A percentile compares a stretch with the other conserved stretches of the same genome.
Evolutionary conservation across 1,140 invertebrate species (phyloP).

Genomic region (Eupeodes corollae): DNA sequence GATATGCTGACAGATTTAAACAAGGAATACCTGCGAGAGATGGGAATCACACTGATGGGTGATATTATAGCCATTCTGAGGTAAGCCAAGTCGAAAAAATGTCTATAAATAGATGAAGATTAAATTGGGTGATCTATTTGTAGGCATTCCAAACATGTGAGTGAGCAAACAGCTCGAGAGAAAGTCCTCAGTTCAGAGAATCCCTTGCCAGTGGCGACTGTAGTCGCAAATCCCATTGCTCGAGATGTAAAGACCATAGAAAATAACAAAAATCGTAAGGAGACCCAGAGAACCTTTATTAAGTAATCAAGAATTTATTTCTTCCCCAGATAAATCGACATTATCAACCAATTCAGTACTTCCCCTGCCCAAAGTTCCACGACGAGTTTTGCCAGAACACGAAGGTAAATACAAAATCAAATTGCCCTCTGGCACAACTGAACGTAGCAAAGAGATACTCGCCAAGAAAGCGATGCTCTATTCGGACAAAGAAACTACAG

Average conservation of each 20-base stretch:
- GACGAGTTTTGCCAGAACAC: conserved; percentile 41
- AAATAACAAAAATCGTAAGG: no score
- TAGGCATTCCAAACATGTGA: conserved; percentile 65
- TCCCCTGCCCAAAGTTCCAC: conserved; percentile 23
- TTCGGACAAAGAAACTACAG: conserved; percentile 27
- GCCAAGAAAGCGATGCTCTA: conserved; percentile 35
- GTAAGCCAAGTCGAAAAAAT: conserved; percentile 17
- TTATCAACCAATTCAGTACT: background rate
- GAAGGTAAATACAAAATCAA: conserved; percentile 42
- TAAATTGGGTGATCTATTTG: conserved; percentile 1
- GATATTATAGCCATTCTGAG: conserved; percentile 71
- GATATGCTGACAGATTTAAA: conserved; percentile 72
- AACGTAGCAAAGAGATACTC: conserved; percentile 38
- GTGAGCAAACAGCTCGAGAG: conserved; percentile 50
- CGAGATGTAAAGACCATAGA: conserved; percentile 4
- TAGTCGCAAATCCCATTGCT: conserved; percentile 19
- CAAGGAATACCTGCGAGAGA: conserved; percentile 70
- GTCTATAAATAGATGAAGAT: background rate
- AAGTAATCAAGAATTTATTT: no score
- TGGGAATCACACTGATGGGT: conserved; percentile 71
- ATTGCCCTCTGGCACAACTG: conserved; percentile 38
- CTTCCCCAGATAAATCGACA: no score
- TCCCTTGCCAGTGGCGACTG: conserved; percentile 37
- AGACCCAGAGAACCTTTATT: background rate
- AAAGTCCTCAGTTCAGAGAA: conserved; percentile 38